Evolutionary conservation across 2,888 invertebrate genomes (phyloP), one percentile per base, ranked within the genome.

Genomic region (Gymnocheta viridis): DNA sequence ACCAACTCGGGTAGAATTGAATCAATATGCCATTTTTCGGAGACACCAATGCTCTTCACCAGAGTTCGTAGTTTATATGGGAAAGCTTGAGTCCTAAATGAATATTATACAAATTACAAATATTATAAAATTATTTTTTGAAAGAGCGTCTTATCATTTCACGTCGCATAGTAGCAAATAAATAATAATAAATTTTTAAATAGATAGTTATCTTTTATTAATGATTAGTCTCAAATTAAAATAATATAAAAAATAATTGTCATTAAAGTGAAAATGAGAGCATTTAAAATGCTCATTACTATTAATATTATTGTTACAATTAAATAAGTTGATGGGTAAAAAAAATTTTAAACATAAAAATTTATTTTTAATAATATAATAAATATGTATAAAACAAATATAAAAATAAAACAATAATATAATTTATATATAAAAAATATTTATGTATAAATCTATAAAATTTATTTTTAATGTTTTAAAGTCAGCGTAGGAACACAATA

Each of bases 221-320:
- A 77, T 64, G 73, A 78, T 82, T 62, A 79, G 78, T 84, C 72
- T 84, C 77, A 81, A 77, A 70, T 49, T 58, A 74, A 78, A 79
- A 66, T 79, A 69, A 54, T 72, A 47, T 74, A 82, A 77, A 70
- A 81, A 76, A 79, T 58, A 80, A 76, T 72, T 84, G 80, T 84
- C 62, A 74, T 74, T 54, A 47, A 69, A 51, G 69, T 62, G 29
- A 69, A 60, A 69, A 62, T 22, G 22, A 76, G 66, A 67, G 76
- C 83, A 84, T 84, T 84, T 77, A 54, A 58, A 84, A 84, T 77
- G 80, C 80, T 64, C 1, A 19, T 56, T 70, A 67, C 10, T 29
- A 27, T 54, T 58, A 56, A 32, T 58, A 38, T 66, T 66, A 64
- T 41, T 79, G 54, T 73, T 72, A 73, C 66, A 73, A 47, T 69